phyloP scores from a whole-genome alignment of 2,888 invertebrate species.

The Microctonus hyperodae region DNA sequence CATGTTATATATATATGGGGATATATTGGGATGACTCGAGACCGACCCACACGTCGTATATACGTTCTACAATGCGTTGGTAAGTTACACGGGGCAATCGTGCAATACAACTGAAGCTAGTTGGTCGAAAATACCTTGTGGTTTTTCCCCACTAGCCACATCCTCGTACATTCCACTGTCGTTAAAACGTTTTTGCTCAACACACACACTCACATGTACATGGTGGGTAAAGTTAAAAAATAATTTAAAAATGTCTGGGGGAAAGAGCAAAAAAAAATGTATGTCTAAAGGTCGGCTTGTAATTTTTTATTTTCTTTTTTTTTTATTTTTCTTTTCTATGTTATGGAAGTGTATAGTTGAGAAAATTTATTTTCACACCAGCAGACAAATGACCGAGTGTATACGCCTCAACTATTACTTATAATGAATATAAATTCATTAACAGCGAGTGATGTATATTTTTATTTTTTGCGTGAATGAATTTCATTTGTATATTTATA shows the following conservation, averaged over 20 bases:
- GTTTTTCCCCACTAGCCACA: background rate
- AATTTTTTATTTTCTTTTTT: background rate
- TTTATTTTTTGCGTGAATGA: too few species aligned
- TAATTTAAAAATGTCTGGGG: background rate
- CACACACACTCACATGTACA: background rate
- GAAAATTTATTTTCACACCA: background rate
- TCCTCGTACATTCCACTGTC: constrained; percentile 2
- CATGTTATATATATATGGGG: background rate
- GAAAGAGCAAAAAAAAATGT: background rate
- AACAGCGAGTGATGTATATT: too few species aligned
- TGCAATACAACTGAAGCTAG: background rate
- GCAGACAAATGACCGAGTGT: background rate
- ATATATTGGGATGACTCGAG: background rate
- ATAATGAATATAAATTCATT: too few species aligned
- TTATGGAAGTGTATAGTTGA: background rate
- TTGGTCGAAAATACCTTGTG: constrained; percentile 4
- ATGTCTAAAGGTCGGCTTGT: background rate
- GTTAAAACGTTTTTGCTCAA: background rate
- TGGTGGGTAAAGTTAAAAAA: background rate
- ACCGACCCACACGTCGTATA: background rate
- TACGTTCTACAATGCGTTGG: background rate
- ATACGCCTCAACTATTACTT: too few species aligned
- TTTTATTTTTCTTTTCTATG: background rate
- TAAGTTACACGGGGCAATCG: constrained; percentile 5
- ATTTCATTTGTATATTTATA: too few species aligned